These are phyloP conservation scores for Drosophila tripunctata DNA, from an alignment of 2,888 invertebrate genomes.

Conservation along the genomic window DNA sequence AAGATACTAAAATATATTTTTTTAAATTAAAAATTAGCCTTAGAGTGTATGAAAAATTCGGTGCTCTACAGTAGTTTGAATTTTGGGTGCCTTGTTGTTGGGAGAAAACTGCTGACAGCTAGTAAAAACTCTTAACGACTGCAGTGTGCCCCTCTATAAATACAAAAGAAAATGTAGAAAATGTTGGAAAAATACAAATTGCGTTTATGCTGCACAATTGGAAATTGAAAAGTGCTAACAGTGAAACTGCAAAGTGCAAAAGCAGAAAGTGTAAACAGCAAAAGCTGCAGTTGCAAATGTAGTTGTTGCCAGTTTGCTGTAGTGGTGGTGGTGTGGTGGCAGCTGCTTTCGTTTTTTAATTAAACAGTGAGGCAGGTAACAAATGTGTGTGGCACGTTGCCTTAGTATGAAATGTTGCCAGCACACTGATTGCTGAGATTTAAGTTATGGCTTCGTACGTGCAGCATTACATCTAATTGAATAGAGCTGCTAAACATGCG, in stretches of 20 bases:
- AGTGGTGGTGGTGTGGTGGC: no score
- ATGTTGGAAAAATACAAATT: conserved; percentile 52
- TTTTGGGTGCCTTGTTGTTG: conserved; percentile 3
- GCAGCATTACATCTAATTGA: conserved; percentile 68
- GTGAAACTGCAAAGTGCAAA: conserved; percentile 41
- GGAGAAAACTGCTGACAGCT: conserved; percentile 44
- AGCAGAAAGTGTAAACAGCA: conserved; percentile 52
- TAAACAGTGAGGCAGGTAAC: conserved; percentile 56
- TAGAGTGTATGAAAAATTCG: neutral
- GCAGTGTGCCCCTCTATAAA: conserved; percentile 32
- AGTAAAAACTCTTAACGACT: conserved; percentile 46
- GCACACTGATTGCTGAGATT: conserved; percentile 34
- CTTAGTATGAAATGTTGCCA: conserved; percentile 31
- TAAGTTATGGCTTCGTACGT: conserved; percentile 45
- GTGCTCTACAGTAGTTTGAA: neutral
- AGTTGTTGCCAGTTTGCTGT: no score
- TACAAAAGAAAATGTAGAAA: conserved; percentile 28
- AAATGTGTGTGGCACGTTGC: conserved; percentile 45
- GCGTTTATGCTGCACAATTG: conserved; percentile 59
- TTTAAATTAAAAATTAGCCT: neutral
- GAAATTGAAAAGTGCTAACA: conserved; percentile 45
- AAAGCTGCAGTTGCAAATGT: conserved; percentile 27
- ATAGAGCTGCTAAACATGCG: conserved; percentile 69
- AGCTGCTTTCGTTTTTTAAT: conserved; percentile 70
- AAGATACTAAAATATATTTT: no score